Evolutionary conservation across 2,797 vertebrate genomes (phyloP).

Genomic region (Sorex maritimensis): DNA sequence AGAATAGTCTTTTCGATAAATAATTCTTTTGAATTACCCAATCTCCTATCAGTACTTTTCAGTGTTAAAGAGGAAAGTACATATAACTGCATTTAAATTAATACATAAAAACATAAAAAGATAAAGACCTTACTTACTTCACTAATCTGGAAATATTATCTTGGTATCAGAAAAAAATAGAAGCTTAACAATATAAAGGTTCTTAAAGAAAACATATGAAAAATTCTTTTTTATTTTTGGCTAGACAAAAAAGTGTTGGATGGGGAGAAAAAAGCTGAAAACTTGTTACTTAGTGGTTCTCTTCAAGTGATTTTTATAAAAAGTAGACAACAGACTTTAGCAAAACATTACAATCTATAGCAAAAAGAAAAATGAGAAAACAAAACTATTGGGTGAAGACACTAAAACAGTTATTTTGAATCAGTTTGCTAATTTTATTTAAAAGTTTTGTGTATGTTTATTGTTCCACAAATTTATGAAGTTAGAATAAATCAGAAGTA

Average conservation of each 20-base stretch:
- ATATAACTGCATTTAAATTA: neutral
- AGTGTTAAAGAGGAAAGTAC: neutral
- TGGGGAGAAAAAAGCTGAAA: constrained; percentile 26
- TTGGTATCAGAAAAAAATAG: neutral
- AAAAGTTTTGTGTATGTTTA: neutral
- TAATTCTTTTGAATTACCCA: neutral
- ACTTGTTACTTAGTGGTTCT: constrained; percentile 44
- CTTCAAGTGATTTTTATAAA: constrained; percentile 38
- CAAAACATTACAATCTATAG: constrained; percentile 42
- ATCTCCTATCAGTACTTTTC: too few species aligned
- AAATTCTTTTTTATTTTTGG: neutral
- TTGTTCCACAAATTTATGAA: constrained; percentile 35
- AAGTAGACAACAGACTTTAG: constrained; percentile 11
- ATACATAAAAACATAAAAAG: neutral
- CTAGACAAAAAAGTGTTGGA: constrained; percentile 9
- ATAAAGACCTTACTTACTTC: constrained; percentile 40
- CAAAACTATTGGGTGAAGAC: constrained; percentile 33
- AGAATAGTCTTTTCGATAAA: constrained; percentile 49
- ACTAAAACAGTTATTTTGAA: constrained; percentile 25
- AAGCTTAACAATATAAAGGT: constrained; percentile 22
- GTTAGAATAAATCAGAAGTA: constrained; percentile 42
- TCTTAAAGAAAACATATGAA: constrained; percentile 5
- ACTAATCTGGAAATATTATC: neutral
- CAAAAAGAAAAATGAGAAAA: constrained; percentile 50
- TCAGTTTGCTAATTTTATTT: neutral